These are phyloP conservation scores for Plagodis dolabraria DNA, from an alignment of 2,888 invertebrate species.

Conservation along the genomic window DNA sequence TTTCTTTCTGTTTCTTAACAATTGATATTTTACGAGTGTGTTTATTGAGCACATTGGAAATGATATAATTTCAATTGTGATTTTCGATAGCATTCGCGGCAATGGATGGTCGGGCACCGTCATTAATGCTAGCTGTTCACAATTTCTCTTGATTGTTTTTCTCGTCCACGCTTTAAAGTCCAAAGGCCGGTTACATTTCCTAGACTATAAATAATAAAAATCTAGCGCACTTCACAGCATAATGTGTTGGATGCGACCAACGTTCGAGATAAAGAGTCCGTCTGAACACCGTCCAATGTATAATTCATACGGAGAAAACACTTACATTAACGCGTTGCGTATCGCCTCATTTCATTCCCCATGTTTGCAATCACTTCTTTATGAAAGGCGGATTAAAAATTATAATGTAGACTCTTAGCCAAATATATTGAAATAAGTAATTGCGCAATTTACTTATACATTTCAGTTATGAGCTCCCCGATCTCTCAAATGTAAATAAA, in stretches of 20 bases:
- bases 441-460: no score
- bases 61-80: constrained; percentile 74
- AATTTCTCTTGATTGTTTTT: constrained; percentile 8
- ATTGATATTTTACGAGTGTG: constrained; percentile 84
- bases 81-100: constrained; percentile 48
- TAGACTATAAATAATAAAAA: constrained; percentile 40
- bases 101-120: constrained; percentile 14
- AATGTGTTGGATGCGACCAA: constrained; percentile 60
- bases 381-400: constrained; percentile 54
- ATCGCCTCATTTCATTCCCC: constrained; percentile 53
- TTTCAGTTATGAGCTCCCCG: no score
- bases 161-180: constrained; percentile 12
- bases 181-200: constrained; percentile 12
- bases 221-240: constrained; percentile 52
- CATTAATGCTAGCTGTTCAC: constrained; percentile 21
- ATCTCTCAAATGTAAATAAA: no score
- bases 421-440: background rate
- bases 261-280: constrained; percentile 56
- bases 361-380: constrained; percentile 60
- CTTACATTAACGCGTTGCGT: constrained; percentile 66
- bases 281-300: constrained; percentile 57
- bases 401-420: constrained; percentile 43
- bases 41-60: constrained; percentile 80
- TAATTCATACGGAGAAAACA: constrained; percentile 69
- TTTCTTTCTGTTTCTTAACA: constrained; percentile 78